Evolutionary conservation across 1,140 invertebrate species (phyloP).

Genomic region (Trissolcus basalis): DNA sequence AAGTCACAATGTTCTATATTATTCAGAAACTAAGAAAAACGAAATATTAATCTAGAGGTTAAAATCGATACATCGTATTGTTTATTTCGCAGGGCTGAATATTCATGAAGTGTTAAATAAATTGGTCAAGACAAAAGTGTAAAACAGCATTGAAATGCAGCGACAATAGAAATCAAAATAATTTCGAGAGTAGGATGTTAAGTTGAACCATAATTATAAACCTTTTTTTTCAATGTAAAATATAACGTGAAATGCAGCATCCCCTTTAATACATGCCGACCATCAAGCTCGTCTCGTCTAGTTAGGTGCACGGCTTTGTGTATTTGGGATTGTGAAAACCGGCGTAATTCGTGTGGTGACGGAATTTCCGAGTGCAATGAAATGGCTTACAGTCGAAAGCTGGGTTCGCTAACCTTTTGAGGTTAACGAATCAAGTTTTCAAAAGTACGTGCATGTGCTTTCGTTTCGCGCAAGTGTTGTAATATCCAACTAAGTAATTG

Average conservation of each 20-base stretch:
- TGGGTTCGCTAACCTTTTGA: conserved; percentile 35
- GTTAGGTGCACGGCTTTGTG: conserved; percentile 61
- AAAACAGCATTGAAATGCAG: too few species aligned
- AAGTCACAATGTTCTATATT: too few species aligned
- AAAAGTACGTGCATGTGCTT: conserved; percentile 30
- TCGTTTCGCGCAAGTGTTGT: too few species aligned
- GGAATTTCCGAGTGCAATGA: conserved; percentile 59
- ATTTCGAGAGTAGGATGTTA: neutral
- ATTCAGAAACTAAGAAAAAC: too few species aligned
- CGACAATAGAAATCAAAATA: too few species aligned
- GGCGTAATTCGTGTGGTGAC: conserved; percentile 50
- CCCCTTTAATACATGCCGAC: conserved; percentile 59
- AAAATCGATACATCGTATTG: too few species aligned
- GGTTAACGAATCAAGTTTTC: conserved; percentile 47
- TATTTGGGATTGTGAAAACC: conserved; percentile 57
- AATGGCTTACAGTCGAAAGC: conserved; percentile 49
- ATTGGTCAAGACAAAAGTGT: too few species aligned
- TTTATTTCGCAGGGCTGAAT: too few species aligned
- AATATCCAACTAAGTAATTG: too few species aligned
- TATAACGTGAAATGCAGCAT: conserved; percentile 34
- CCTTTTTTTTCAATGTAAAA: conserved; percentile 18
- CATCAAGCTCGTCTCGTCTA: conserved; percentile 49
- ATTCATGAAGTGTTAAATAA: too few species aligned
- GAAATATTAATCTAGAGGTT: too few species aligned
- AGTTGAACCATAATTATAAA: neutral